These are phyloP conservation scores for Macropus fuliginosus DNA, from an alignment of 2,797 vertebrate genomes.

Conservation along the genomic window DNA sequence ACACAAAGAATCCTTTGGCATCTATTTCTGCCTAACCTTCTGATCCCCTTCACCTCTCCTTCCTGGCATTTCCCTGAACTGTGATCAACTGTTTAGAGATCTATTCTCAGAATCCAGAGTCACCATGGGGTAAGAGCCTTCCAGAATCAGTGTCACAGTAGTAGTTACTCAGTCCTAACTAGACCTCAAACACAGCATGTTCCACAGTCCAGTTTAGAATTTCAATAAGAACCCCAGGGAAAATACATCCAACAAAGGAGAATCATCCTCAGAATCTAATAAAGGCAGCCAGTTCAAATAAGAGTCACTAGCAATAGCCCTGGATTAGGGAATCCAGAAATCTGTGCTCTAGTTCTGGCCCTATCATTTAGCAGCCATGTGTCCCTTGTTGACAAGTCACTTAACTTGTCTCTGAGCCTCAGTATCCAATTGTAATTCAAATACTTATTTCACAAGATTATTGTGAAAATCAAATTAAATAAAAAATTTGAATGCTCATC, in stretches of 20 bases:
- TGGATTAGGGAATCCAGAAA: background rate
- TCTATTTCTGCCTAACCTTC: background rate
- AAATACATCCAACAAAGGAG: accelerated
- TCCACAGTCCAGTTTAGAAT: background rate
- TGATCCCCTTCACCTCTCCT: background rate
- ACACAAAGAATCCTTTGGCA: background rate
- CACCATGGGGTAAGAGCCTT: background rate
- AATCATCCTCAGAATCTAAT: background rate
- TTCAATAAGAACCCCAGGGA: slow-evolving; percentile 21
- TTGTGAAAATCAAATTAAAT: background rate
- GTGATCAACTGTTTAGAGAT: background rate
- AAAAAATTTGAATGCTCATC: background rate
- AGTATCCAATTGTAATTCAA: background rate
- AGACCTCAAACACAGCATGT: background rate
- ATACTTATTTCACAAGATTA: background rate
- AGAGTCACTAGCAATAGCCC: background rate
- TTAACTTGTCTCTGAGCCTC: background rate
- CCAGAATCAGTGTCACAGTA: background rate
- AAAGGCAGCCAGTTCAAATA: background rate
- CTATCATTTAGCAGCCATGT: background rate
- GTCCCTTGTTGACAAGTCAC: background rate
- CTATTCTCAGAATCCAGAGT: background rate
- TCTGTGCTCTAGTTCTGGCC: background rate
- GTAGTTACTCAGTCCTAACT: background rate
- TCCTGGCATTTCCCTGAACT: background rate